Evolutionary conservation across 2,113 vertebrate species (phyloP), one percentile per base, ranked within the genome.

Genomic region (Atherinomorus stipes): DNA sequence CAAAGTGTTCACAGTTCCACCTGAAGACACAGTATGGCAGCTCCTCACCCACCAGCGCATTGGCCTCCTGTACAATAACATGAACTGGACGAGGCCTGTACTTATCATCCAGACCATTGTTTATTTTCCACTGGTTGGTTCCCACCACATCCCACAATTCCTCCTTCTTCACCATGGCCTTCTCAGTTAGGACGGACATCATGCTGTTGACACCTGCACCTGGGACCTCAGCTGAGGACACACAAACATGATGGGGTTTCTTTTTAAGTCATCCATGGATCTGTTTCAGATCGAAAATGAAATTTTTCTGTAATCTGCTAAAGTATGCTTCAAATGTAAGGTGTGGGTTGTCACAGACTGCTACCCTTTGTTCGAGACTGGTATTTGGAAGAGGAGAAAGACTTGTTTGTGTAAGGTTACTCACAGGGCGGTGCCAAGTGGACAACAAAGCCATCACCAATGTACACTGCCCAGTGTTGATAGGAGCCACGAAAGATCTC

Each of bases 401-500:
- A 15, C 6, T 23, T 50, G 19, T 16, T 15, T 49, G 19, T 61
- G 22, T n/a, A 0, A 4, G 1, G 4, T 19, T 8, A 93, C 93
- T 93, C 61, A 94, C 93, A 82, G 34, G 93, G 89, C 53, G 96
- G 94, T 0, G 94, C 92, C 76, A 98, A 62, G 74, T 97, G 95
- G 76, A 97, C 78, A 26, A 96, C 89, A 1, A 81, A 95, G 62
- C 95, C 95, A 1, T 95, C 77, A 0, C 96, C 96, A 18, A 97
- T 70, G 16, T 96, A 97, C 51, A 96, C 63, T 8, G 91, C 96
- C 96, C 96, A 97, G 85, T 97, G 96, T 40, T 93, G 90, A 74
- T 96, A 97, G 6, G 74, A 16, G 18, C 88, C 83, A 34, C 95
- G 90, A 70, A 90, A 92, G 73, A 97, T 94, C 84, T 96, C 96